Conservation (phyloP, 2,113 vertebrate species). For the Taurulus bubalis region DNA sequence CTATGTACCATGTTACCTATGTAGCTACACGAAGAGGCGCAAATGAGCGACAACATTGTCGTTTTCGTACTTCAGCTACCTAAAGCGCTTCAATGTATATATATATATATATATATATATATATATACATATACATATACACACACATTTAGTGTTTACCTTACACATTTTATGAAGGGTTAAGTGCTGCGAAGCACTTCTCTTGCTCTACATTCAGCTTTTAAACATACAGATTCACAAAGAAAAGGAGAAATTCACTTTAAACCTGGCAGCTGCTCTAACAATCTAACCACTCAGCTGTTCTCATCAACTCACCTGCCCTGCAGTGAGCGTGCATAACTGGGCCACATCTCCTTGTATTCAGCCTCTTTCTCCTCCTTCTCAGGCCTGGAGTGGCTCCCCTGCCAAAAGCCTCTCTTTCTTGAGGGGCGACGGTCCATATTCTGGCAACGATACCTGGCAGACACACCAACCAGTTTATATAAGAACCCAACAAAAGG, state of each 20-base stretch:
- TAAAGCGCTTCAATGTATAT: neutral
- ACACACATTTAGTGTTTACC: neutral
- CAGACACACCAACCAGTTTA: neutral
- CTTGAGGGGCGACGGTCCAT: slow-evolving; percentile 83
- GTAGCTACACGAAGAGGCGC: neutral
- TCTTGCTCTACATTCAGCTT: neutral
- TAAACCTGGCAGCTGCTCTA: slow-evolving; percentile 16
- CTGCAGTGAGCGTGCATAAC: slow-evolving; percentile 86
- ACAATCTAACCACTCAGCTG: neutral
- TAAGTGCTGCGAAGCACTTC: neutral
- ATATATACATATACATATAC: no score
- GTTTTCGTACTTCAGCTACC: neutral
- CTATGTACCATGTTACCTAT: no score
- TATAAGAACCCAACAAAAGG: neutral
- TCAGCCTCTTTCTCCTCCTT: slow-evolving; percentile 92
- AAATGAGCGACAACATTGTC: neutral
- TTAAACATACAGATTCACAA: slow-evolving; percentile 7
- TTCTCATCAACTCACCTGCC: slow-evolving; percentile 80
- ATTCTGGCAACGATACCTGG: slow-evolving; percentile 87
- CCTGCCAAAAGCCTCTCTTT: slow-evolving; percentile 93
- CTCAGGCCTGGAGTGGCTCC: slow-evolving; percentile 85
- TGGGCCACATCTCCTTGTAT: slow-evolving; percentile 92
- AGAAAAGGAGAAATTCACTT: neutral
- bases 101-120: no score
- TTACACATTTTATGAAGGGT: neutral